Evolutionary conservation across 2,888 invertebrate genomes (phyloP).

Genomic region (Chrysomela aeneicollis): DNA sequence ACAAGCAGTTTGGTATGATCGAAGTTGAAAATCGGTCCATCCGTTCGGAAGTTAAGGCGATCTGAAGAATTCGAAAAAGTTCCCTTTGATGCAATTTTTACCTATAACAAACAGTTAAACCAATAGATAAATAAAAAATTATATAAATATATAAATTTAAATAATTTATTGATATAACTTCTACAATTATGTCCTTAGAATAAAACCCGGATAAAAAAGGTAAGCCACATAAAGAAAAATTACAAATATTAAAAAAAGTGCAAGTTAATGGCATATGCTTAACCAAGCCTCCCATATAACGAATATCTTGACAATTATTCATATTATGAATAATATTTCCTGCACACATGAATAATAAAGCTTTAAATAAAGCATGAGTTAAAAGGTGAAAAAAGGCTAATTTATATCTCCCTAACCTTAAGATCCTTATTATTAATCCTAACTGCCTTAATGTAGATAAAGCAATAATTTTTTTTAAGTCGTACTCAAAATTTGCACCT

Average conservation of each 20-base stretch:
- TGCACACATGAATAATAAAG: constrained; percentile 76
- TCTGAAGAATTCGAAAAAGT: too few species aligned
- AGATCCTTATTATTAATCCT: constrained; percentile 71
- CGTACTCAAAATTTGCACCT: constrained; percentile 74
- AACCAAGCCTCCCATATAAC: constrained; percentile 65
- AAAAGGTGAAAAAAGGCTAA: constrained; percentile 77
- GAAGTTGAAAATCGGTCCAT: too few species aligned
- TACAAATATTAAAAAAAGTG: constrained; percentile 59
- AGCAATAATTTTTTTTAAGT: constrained; percentile 82
- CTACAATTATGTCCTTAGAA: constrained; percentile 71
- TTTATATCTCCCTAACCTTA: constrained; percentile 61
- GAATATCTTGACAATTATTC: constrained; percentile 73
- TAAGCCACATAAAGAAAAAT: constrained; percentile 59
- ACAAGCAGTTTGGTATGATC: too few species aligned
- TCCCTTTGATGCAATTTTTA: too few species aligned
- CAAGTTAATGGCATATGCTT: constrained; percentile 64
- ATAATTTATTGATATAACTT: constrained; percentile 64
- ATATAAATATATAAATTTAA: constrained; percentile 66
- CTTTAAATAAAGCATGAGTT: constrained; percentile 79
- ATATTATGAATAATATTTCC: constrained; percentile 74
- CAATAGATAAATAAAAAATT: constrained; percentile 66
- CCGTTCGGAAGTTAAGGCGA: too few species aligned
- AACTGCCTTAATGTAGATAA: constrained; percentile 76
- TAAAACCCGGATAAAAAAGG: constrained; percentile 66
- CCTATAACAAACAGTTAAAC: constrained; percentile 62